A percentile compares a stretch with the other conserved stretches of the same genome.
Conservation (phyloP, 1,140 invertebrate genomes). For the Hetaerina americana region DNA sequence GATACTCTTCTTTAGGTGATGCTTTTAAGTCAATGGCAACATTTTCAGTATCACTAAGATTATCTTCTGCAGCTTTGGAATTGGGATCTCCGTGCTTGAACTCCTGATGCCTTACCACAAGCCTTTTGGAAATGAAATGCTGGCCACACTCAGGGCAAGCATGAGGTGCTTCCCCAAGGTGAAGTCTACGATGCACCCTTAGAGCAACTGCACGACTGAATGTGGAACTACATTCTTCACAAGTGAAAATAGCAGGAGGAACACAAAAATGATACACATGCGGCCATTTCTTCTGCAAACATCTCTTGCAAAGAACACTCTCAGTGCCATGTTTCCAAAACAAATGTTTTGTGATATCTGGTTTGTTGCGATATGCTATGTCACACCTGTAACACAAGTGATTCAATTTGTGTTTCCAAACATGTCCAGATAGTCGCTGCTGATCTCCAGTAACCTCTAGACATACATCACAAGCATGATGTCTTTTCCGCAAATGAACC, state of each 20-base stretch:
- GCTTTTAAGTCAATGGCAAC: conserved; percentile 2
- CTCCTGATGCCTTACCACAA: conserved; percentile 52
- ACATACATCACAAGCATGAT: conserved; percentile 73
- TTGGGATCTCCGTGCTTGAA: background rate
- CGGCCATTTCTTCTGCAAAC: conserved; percentile 77
- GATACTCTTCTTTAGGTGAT: background rate
- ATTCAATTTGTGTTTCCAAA: conserved; percentile 77
- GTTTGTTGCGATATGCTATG: conserved; percentile 71
- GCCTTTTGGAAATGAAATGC: conserved; percentile 67
- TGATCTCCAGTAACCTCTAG: conserved; percentile 64
- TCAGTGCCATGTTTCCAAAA: conserved; percentile 86
- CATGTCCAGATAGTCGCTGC: conserved; percentile 62
- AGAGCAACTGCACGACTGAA: conserved; percentile 63
- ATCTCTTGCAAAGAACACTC: conserved; percentile 68
- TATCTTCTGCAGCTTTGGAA: background rate
- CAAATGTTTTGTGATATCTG: conserved; percentile 71
- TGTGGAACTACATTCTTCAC: conserved; percentile 61
- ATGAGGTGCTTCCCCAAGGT: conserved; percentile 54
- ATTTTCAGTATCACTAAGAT: background rate
- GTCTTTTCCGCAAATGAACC: conserved; percentile 69
- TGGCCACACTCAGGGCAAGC: conserved; percentile 55
- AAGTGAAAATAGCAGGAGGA: conserved; percentile 57
- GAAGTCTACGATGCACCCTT: conserved; percentile 54
- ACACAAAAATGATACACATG: conserved; percentile 81
- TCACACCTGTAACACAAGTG: conserved; percentile 74